Evolutionary conservation across 2,113 vertebrate species (phyloP), one percentile per base, ranked within the genome.

Genomic region (Rhizomys pruinosus): DNA sequence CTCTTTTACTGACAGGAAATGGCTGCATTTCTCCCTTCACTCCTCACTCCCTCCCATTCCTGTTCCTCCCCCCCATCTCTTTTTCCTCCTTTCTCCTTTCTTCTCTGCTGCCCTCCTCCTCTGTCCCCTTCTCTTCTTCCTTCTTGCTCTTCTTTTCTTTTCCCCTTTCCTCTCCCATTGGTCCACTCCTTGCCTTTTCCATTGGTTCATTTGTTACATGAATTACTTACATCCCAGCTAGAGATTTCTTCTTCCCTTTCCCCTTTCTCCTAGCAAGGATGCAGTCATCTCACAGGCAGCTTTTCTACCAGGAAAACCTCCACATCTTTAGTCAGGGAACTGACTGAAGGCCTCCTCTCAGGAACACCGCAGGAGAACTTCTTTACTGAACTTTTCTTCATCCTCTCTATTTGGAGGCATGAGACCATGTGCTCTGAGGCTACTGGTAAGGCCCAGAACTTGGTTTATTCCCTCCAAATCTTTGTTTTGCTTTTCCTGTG

Each of bases 381-480:
- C 25, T 74, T 80, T 81, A 27, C 59, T 9, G 34, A 66, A 22
- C 79, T 74, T 78, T 55, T 61, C 34, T n/a, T 88, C 39, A 59
- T 79, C 29, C 17, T 82, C 42, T 16, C 73, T 87, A 73, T 81
- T 25, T 81, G 55, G 74, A 96, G 22, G 13, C 42, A 55, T 71
- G 7, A 68, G 55, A 73, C 72, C 19, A 32, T 88, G 8, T 88
- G 64, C 79, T 29, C 82, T 66, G 64, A 90, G 42, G 57, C 27
- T 72, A 6, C 19, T n/a, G 7, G 42, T 55, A 27, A 32, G 32
- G 22, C 10, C 88, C 71, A n/a, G 29, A 1, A 7, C 39, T 76
- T 89, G 73, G 22, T 64, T 95, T 88, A 81, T 81, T 89, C 34
- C 25, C 32, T 84, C 25, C 8, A 87, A 72, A 71, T 8, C 13